phyloP scores from a whole-genome alignment of 2,113 vertebrate genomes.

The Tylochromis polylepis region DNA sequence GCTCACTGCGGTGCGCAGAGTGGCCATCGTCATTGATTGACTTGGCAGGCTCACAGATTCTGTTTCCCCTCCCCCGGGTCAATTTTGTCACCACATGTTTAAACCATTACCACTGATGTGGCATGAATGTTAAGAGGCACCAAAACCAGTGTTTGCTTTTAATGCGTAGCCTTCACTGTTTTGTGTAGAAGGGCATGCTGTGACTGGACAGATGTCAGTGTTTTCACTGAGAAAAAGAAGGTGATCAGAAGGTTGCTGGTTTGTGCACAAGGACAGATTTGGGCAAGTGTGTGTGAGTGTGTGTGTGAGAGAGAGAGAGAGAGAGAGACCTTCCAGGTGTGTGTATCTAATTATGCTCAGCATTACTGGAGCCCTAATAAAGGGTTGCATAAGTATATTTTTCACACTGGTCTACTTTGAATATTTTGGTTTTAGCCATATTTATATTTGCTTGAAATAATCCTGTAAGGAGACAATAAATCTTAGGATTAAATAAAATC shows the following conservation, averaged over 20 bases:
- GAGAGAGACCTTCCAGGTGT: neutral
- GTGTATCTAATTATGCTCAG: neutral
- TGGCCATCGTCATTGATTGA: slow-evolving; percentile 4
- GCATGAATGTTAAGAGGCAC: neutral
- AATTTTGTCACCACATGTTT: slow-evolving; percentile 47
- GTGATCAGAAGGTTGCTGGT: neutral
- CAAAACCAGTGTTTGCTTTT: slow-evolving; percentile 11
- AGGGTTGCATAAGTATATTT: neutral
- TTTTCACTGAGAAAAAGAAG: neutral
- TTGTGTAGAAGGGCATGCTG: neutral
- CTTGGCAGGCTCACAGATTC: neutral
- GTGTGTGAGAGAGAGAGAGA: neutral
- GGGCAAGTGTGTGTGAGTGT: neutral
- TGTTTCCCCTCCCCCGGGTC: neutral
- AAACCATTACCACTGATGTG: slow-evolving; percentile 31
- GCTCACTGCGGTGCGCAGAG: slow-evolving; percentile 2
- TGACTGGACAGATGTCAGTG: neutral
- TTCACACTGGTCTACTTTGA: neutral
- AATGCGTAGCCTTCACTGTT: neutral
- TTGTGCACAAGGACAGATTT: neutral
- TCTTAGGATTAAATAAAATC: neutral
- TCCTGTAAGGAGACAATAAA: neutral
- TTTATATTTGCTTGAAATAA: neutral
- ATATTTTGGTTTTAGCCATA: neutral
- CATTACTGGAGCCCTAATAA: neutral